Conservation (phyloP, 2,113 vertebrate genomes). For the Pseudorhombus dupliciocellatus region DNA sequence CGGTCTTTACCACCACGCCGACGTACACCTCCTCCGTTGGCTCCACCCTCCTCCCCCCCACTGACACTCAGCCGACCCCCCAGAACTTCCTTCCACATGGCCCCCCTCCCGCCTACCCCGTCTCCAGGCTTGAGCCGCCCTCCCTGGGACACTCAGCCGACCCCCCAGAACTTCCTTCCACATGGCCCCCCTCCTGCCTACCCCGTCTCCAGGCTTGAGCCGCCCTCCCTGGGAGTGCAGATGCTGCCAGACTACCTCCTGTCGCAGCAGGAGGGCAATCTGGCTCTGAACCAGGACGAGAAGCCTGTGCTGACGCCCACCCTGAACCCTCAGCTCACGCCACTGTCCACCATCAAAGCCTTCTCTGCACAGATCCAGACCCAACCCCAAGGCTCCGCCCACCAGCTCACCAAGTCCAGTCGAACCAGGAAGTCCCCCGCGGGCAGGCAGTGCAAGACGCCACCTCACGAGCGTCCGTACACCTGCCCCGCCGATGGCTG, state of each 20-base stretch:
- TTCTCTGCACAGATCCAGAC: constrained; percentile 87
- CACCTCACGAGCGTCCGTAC: constrained; percentile 91
- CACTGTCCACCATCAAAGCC: constrained; percentile 94
- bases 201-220: constrained; percentile 68
- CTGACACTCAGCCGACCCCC: constrained; percentile 25
- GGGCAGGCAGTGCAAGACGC: constrained; percentile 87
- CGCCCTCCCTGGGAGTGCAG: constrained; percentile 68
- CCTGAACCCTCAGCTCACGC: constrained; percentile 84
- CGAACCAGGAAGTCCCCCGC: constrained; percentile 87
- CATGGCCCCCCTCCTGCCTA: constrained; percentile 89
- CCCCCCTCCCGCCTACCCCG: constrained; percentile 85
- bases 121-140: constrained; percentile 55
- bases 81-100: constrained; percentile 77
- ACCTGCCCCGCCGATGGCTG: constrained; percentile 93
- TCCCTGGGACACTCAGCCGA: background rate
- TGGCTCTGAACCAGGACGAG: constrained; percentile 73
- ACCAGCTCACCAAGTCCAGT: constrained; percentile 86
- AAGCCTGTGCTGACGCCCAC: constrained; percentile 23
- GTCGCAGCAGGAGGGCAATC: constrained; percentile 78
- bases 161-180: constrained; percentile 46
- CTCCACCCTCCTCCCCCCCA: constrained; percentile 80
- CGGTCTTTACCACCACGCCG: constrained; percentile 86
- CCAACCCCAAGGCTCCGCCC: constrained; percentile 69
- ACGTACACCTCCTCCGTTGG: constrained; percentile 80
- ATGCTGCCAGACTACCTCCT: constrained; percentile 95